Percentiles rank a stretch among this genome's conserved stretches.
phyloP scores from a whole-genome alignment of 2,113 vertebrate species.

The Dasyornis broadbenti region DNA sequence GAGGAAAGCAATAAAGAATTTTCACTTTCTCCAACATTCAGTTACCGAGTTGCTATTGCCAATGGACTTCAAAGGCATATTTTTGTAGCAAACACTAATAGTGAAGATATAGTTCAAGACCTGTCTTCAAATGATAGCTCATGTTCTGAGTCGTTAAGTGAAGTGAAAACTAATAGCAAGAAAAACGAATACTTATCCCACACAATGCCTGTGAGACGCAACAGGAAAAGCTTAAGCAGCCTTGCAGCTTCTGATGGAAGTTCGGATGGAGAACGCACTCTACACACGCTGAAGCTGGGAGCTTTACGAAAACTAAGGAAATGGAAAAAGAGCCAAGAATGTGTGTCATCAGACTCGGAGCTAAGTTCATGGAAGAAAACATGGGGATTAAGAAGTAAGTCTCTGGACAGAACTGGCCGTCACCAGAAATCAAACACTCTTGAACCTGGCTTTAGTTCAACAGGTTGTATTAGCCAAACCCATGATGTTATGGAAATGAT shows the following conservation, averaged over 20 bases:
- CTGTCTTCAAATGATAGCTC: conserved; percentile 87
- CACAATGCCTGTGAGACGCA: conserved; percentile 94
- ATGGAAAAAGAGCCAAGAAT: conserved; percentile 99
- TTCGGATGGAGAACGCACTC: conserved; percentile 92
- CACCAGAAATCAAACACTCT: conserved; percentile 85
- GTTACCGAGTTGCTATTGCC: conserved; percentile 95
- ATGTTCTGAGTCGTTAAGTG: conserved; percentile 85
- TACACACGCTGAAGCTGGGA: conserved; percentile 88
- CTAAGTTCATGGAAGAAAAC: conserved; percentile 91
- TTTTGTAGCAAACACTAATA: conserved; percentile 76
- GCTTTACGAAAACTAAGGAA: conserved; percentile 91
- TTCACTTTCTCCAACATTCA: conserved; percentile 95
- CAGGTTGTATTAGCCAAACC: conserved; percentile 94
- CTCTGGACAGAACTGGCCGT: conserved; percentile 88
- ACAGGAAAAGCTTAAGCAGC: conserved; percentile 93
- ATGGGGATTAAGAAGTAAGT: conserved; percentile 94
- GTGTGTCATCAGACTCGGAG: conserved; percentile 93
- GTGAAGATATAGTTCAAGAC: conserved; percentile 83
- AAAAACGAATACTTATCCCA: conserved; percentile 76
- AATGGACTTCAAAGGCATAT: conserved; percentile 87
- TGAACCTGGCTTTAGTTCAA: conserved; percentile 92
- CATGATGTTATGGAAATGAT: conserved; percentile 99
- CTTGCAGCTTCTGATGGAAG: conserved; percentile 94
- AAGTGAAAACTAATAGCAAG: conserved; percentile 77
- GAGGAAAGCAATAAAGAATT: conserved; percentile 82